These are phyloP conservation scores for Fundulus diaphanus DNA, from an alignment of 2,797 vertebrate genomes.

Conservation along the genomic window DNA sequence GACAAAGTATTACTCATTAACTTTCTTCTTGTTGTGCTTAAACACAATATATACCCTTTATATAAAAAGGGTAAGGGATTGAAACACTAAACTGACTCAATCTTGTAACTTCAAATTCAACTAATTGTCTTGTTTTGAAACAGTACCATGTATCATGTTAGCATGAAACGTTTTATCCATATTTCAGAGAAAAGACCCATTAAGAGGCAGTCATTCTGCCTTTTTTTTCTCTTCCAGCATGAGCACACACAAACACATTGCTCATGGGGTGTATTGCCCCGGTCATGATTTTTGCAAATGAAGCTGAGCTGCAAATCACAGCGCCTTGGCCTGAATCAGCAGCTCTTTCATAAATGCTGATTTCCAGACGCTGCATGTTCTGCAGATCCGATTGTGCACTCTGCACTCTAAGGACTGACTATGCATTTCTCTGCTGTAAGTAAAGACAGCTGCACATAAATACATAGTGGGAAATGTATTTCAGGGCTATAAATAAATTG, in stretches of 20 bases:
- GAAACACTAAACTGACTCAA: not conserved
- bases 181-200: not conserved
- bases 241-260: slow-evolving; percentile 33
- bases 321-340: slow-evolving; percentile 73
- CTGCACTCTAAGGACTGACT: slow-evolving; percentile 21
- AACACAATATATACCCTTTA: not conserved
- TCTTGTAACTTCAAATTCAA: too few relatives aligned
- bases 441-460: slow-evolving; percentile 36
- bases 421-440: slow-evolving; percentile 31
- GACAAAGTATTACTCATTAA: not conserved
- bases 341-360: slow-evolving; percentile 69
- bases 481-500: not conserved
- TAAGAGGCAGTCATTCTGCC: slow-evolving; percentile 46
- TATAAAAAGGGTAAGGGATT: not conserved
- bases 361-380: slow-evolving; percentile 64
- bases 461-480: slow-evolving; percentile 5
- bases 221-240: slow-evolving; percentile 22
- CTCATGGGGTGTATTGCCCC: slow-evolving; percentile 56
- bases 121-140: too few relatives aligned
- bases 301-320: slow-evolving; percentile 74
- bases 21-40: not conserved
- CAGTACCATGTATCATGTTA: too few relatives aligned
- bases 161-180: not conserved
- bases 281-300: slow-evolving; percentile 77
- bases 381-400: slow-evolving; percentile 34